Base-by-base conservation (phyloP, 2,888 invertebrate species). In the Rhagonycha lutea region DNA sequence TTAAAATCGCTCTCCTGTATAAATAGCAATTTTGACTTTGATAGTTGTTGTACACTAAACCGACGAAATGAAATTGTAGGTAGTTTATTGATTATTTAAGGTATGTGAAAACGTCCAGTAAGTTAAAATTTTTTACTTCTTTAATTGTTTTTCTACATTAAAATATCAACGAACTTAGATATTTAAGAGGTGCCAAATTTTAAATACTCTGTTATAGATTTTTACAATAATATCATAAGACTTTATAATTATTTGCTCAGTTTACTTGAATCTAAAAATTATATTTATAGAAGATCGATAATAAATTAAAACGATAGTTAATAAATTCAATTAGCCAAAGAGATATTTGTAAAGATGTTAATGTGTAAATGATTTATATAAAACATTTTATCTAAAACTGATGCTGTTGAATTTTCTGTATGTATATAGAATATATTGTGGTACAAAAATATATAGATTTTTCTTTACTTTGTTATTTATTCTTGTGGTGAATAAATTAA, bases 311-410 rank as follows among this genome's bases (percentile, higher is more conserved):
- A 65, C 14, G 28, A 68, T 68, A 68, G 28, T 11, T 68, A 73
- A 70, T 73, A 67, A 73, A 76, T 73, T 47, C 73, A 69, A 70
- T 74, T 77, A 74, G 77, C 77, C 77, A 77, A 77, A 77, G 77
- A 77, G 68, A 72, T 75, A 74, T 72, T 75, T 70, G 60, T 77
- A 74, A 77, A 72, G 70, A 74, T 74, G 74, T 72, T 75, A 47
- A 72, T 72, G 70, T 72, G 65, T 75, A 74, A 72, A 68, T 70
- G 68, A 71, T 76, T 76, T 76, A 68, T 68, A 23, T 23, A 68
- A 26, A 68, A 68, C 29, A 26, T 76, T 72, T 73, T 76, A 76
- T 76, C 73, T 76, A 26, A 69, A 69, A 61, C 61, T 61, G 68
- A 76, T 68, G 68, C 77, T 74, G 77, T 77, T 77, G 72, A 77